Evolutionary conservation across 2,888 invertebrate species (phyloP).

Genomic region (Ditula angustiorana): DNA sequence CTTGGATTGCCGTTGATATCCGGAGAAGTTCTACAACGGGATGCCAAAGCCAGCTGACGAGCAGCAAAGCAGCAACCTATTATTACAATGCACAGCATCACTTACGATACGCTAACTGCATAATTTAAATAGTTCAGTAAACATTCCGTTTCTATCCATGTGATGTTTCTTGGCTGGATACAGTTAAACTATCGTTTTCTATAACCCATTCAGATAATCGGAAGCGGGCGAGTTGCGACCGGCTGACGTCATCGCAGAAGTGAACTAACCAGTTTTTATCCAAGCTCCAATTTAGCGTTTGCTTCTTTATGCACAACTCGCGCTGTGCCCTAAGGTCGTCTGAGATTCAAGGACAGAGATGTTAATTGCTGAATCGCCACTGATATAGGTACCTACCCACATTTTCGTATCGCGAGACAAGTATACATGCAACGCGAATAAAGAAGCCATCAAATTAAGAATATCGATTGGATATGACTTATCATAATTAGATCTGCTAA

Average conservation of each 20-base stretch:
- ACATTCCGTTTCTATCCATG: neutral
- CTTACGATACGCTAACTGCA: no score
- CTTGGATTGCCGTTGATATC: no score
- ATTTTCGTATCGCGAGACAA: neutral
- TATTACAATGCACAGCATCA: no score
- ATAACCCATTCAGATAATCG: constrained; percentile 49
- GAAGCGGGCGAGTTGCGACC: constrained; percentile 67
- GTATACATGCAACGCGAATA: neutral
- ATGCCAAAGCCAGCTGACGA: no score
- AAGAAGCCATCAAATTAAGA: no score
- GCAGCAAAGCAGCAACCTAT: no score
- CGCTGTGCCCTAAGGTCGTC: constrained; percentile 77
- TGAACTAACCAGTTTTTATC: constrained; percentile 74
- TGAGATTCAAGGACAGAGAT: constrained; percentile 73
- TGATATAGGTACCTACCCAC: constrained; percentile 6
- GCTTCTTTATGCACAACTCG: constrained; percentile 82
- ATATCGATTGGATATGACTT: neutral
- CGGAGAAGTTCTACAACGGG: no score
- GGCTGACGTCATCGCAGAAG: constrained; percentile 73
- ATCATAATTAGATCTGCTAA: neutral
- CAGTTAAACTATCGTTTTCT: constrained; percentile 39
- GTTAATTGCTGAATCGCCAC: constrained; percentile 61
- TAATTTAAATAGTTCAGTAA: no score
- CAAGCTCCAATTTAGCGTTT: constrained; percentile 78
- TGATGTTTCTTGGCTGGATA: constrained; percentile 13